A percentile compares a stretch with the other conserved stretches of the same genome.
These are phyloP conservation scores for Apostichopus californicus DNA, from an alignment of 35 echinoderm and acorn worm genomes.

Conservation along the genomic window DNA sequence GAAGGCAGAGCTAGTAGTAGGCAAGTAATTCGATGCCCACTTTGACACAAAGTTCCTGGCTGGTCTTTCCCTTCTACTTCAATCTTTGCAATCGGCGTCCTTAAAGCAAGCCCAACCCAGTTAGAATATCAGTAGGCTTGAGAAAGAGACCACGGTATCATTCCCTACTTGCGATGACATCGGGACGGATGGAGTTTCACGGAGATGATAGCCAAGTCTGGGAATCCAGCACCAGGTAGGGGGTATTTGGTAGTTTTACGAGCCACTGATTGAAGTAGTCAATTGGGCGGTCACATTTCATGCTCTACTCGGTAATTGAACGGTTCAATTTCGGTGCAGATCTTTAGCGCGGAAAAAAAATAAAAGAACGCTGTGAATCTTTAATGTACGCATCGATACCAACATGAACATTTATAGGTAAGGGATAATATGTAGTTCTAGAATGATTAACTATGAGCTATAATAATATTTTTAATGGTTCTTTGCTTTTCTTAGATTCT, in stretches of 20 bases:
- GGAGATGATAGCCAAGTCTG: conserved; percentile 1
- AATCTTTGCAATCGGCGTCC: background rate
- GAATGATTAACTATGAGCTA: no score
- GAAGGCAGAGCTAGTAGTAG: background rate
- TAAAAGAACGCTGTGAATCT: background rate
- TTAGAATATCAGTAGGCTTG: conserved; percentile 38
- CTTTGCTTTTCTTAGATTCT: no score
- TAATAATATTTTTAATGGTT: no score
- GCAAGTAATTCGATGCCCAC: conserved; percentile 15
- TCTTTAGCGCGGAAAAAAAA: background rate
- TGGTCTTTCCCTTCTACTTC: background rate
- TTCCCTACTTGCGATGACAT: background rate
- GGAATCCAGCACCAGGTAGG: conserved; percentile 46
- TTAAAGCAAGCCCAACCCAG: conserved; percentile 37
- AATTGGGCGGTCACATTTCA: conserved; percentile 28
- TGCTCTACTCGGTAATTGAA: background rate
- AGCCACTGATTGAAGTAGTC: conserved; percentile 1
- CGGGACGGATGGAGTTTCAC: conserved; percentile 34
- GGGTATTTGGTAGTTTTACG: background rate
- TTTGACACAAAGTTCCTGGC: conserved; percentile 54
- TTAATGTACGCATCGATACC: background rate
- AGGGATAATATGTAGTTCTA: background rate
- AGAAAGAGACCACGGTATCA: conserved; percentile 7
- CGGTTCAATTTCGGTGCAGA: background rate
- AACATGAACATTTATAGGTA: background rate